Base-by-base conservation (phyloP, 2,888 invertebrate genomes). In the Lasius platythorax region DNA sequence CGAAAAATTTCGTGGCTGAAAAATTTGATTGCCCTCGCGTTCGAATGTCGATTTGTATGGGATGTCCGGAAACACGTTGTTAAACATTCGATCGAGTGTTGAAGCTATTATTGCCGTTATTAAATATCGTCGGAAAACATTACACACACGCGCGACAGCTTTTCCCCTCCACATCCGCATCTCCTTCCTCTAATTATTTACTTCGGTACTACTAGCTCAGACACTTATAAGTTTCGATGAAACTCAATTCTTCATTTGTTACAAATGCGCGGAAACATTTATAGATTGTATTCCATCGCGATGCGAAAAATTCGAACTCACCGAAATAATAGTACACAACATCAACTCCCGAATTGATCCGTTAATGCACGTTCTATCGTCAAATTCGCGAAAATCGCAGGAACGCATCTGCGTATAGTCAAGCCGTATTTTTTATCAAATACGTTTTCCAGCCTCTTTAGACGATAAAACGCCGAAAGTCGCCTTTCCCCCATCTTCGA, bases 351-450 rank as follows among this genome's bases (percentile, higher is more conserved):
- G 37, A 37, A 6, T 53, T 2, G n/a, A 67, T 18, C 12, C 0
- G 12, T 75, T 28, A 33, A 40, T 40, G 11, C 23, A 28, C 18
- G 18, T 43, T 28, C 9, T 8, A 11, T 9, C 40, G 23, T 50
- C 3, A 46, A 63, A 56, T 58, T 43, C 18, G n/a, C 6, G 43
- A 33, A 46, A 43, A 43, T 68, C 3, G 30, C 23, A 28, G 30
- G 5, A 33, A 30, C 3, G 3, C 9, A 18, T 68, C 23, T 68
- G n/a, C n/a, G 3, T 46, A 12, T 30, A 58, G n/a, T 33, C 8
- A 9, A 70, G 58, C 12, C 58, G 61, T 11, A 30, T 67, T 37
- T 67, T 23, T 66, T 66, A 23, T 43, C 30, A 28, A 76, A 67
- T 76, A 66, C 30, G 18, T 46, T 15, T 18, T 28, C 43, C 28